A percentile compares a stretch with the other conserved stretches of the same genome.
These are phyloP conservation scores for Ennomos fuscantarius DNA, from an alignment of 2,888 invertebrate genomes.

Conservation along the genomic window DNA sequence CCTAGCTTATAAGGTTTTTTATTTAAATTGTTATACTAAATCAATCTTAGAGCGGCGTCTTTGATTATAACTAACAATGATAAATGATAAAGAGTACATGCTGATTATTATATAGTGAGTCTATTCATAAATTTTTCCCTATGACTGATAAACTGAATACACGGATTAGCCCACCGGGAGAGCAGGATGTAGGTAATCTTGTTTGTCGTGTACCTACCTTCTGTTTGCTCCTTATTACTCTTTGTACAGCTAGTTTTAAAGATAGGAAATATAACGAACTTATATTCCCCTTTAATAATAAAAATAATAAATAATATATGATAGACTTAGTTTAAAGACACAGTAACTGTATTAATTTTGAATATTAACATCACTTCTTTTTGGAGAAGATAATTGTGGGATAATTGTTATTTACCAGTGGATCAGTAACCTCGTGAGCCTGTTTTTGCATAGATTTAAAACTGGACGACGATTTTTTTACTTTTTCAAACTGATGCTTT, in stretches of 20 bases:
- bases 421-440: too few species aligned
- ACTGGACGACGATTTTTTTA: too few species aligned
- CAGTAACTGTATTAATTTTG: too few species aligned
- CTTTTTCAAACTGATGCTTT: too few species aligned
- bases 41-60: slow-evolving; percentile 53
- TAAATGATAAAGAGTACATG: slow-evolving; percentile 4
- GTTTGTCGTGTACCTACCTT: slow-evolving; percentile 51
- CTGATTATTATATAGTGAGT: slow-evolving; percentile 50
- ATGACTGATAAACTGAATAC: slow-evolving; percentile 66
- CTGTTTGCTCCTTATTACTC: slow-evolving; percentile 62
- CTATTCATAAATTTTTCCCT: slow-evolving; percentile 75
- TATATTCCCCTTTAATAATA: neutral
- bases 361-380: too few species aligned
- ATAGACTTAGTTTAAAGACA: too few species aligned
- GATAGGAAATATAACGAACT: neutral
- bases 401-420: too few species aligned
- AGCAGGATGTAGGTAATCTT: slow-evolving; percentile 82
- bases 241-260: slow-evolving; percentile 26
- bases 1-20: too few species aligned
- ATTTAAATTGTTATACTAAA: neutral
- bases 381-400: too few species aligned
- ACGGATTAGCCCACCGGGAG: slow-evolving; percentile 78
- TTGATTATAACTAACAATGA: slow-evolving; percentile 57
- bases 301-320: too few species aligned
- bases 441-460: too few species aligned